Evolutionary conservation across 2,888 invertebrate genomes (phyloP).

Genomic region (Yponomeuta cagnagella): DNA sequence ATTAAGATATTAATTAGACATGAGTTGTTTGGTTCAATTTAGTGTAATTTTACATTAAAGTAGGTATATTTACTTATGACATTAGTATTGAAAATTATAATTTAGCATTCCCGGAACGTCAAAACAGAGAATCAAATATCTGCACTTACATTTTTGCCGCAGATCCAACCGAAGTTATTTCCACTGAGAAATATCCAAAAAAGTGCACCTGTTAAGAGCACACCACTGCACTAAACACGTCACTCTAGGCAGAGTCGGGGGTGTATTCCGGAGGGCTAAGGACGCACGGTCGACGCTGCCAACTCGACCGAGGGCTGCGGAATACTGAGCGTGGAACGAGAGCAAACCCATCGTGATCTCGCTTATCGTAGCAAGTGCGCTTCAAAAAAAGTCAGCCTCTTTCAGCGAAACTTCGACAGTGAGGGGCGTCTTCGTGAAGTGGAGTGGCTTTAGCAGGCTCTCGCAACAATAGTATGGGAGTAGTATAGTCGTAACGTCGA

Average conservation of each 20-base stretch:
- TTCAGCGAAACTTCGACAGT: not conserved
- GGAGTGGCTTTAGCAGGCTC: not conserved
- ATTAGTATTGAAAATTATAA: no score
- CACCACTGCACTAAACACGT: slow-evolving; percentile 9
- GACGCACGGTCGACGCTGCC: slow-evolving; percentile 7
- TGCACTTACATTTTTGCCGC: slow-evolving; percentile 5
- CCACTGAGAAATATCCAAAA: slow-evolving; percentile 4
- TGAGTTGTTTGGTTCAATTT: no score
- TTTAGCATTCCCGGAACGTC: no score
- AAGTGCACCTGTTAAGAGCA: not conserved
- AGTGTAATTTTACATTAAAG: no score
- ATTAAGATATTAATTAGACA: no score
- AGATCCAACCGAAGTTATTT: not conserved
- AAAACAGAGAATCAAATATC: no score
- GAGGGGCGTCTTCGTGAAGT: not conserved
- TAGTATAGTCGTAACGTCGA: slow-evolving; percentile 7
- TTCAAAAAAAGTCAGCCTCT: not conserved
- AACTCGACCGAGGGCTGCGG: not conserved
- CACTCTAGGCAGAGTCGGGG: not conserved
- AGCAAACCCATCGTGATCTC: not conserved
- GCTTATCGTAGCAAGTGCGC: not conserved
- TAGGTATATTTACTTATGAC: no score
- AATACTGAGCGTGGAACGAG: slow-evolving; percentile 6
- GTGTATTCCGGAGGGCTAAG: not conserved
- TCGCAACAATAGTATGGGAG: not conserved